Base-by-base conservation (phyloP, 2,888 invertebrate genomes). In the Xestia rhomboidea region DNA sequence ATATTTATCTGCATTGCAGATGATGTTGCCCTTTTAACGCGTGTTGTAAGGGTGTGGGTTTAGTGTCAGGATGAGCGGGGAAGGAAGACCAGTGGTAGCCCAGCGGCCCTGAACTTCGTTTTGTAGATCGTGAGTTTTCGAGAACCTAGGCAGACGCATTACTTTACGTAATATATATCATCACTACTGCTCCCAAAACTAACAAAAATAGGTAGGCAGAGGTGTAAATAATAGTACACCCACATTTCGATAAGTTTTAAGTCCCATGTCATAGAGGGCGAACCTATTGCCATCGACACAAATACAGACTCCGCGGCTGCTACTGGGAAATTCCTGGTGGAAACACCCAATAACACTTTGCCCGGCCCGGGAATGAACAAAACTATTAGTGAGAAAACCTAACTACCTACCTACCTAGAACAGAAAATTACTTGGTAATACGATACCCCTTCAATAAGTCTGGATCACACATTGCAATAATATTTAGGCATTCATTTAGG, bases 1-100 rank as follows among this genome's bases (percentile, higher is more conserved):
- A 92, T 89, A 91, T 92, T 91, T 92, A 93, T 94, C 94, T 91
- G 94, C 94, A 94, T 84, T 94, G 94, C 93, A 88, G 93, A 91
- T 92, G 89, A 92, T 90, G 90, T 90, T 90, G 88, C 91, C 88
- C 90, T 92, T 93, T 93, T 90, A 92, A 90, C 91, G 89, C 89
- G 87, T 90, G 87, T 79, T 79, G 46, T 84, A 73, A 80, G 75
- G 87, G 68, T 60, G 68, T 0, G 54, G 18, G 24, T 57, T 67
- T 68, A 68, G 82, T 86, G 77, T n/a, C 13, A 63, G 74, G 79
- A 76, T 77, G 74, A 87, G 88, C 87, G 84, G 30, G 27, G 46
- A 77, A 10, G 30, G 30, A 30, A 60, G 54, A 30, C 30, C 30
- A 30, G 60, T 18, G 30, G 60, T 21, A 4, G 3, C 21, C 30